Evolutionary conservation across 1,140 invertebrate species (phyloP).

Genomic region (Drosophila lacteicornis): DNA sequence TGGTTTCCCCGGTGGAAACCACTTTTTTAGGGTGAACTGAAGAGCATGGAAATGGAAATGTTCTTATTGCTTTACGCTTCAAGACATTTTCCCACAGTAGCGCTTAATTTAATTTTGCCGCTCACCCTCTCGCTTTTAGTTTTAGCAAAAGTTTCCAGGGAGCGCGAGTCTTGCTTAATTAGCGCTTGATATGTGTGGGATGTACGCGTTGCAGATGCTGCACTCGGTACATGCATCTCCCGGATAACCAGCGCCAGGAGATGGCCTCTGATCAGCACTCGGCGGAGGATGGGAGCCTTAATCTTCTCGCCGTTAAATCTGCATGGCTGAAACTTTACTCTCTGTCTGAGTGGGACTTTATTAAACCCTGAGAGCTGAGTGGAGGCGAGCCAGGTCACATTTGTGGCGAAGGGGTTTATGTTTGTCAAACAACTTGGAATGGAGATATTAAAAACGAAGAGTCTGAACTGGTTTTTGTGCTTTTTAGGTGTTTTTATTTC

Average conservation of each 20-base stretch:
- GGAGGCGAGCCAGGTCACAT: neutral
- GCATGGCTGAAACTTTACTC: constrained; percentile 7
- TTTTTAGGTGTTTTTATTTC: neutral
- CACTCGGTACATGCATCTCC: constrained; percentile 3
- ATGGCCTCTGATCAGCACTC: constrained; percentile 1
- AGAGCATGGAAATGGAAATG: constrained; percentile 53
- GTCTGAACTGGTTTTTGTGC: neutral
- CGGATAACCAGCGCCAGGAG: neutral
- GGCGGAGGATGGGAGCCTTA: neutral
- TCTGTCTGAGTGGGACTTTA: neutral
- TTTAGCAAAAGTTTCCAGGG: constrained; percentile 64
- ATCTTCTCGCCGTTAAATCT: constrained; percentile 10
- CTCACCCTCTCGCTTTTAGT: constrained; percentile 62
- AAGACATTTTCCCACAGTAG: constrained; percentile 80
- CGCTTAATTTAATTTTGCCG: constrained; percentile 77
- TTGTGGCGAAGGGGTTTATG: constrained; percentile 2
- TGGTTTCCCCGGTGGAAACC: constrained; percentile 35
- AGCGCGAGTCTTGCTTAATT: constrained; percentile 58
- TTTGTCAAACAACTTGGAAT: neutral
- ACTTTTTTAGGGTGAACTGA: constrained; percentile 17
- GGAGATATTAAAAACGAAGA: too few species aligned
- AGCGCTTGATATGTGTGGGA: constrained; percentile 63
- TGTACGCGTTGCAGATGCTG: constrained; percentile 13
- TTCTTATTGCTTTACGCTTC: constrained; percentile 77
- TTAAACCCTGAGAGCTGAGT: neutral